These are phyloP conservation scores for Opisthocomus hoazin DNA, from an alignment of 2,113 vertebrate genomes.

Conservation along the genomic window DNA sequence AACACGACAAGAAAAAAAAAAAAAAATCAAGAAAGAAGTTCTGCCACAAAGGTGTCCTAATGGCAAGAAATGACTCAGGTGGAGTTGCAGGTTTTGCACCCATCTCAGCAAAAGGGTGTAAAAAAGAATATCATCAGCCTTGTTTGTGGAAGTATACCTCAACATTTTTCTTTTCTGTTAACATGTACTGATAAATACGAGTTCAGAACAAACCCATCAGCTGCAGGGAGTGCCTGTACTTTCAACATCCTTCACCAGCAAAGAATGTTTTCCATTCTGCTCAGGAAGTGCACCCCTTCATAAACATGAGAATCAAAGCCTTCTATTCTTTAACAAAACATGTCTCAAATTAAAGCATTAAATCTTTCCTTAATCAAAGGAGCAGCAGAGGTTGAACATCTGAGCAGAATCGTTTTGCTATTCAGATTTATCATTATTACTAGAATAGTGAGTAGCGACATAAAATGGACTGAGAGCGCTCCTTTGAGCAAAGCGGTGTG, in stretches of 20 bases:
- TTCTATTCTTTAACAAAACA: constrained; percentile 21
- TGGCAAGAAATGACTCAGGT: neutral
- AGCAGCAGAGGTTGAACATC: neutral
- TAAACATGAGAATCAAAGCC: neutral
- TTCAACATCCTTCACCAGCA: constrained; percentile 7
- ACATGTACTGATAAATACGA: neutral
- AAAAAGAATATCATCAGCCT: neutral
- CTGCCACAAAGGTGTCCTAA: neutral
- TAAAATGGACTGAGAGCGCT: neutral
- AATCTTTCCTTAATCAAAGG: constrained; percentile 30
- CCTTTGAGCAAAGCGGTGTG: neutral
- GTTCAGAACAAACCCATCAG: neutral
- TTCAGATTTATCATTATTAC: neutral
- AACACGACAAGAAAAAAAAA: neutral
- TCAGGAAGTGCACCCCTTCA: constrained; percentile 19
- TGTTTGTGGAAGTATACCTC: neutral
- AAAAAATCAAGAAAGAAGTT: neutral
- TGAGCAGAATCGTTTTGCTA: neutral
- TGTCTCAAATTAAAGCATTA: constrained; percentile 37
- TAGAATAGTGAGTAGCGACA: neutral
- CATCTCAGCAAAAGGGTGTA: neutral
- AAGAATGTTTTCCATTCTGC: neutral
- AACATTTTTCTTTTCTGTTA: neutral
- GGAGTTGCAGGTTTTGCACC: neutral
- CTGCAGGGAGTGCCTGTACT: constrained; percentile 9